phyloP scores from a whole-genome alignment of 2,113 vertebrate species.

The Anarrhichthys ocellatus region DNA sequence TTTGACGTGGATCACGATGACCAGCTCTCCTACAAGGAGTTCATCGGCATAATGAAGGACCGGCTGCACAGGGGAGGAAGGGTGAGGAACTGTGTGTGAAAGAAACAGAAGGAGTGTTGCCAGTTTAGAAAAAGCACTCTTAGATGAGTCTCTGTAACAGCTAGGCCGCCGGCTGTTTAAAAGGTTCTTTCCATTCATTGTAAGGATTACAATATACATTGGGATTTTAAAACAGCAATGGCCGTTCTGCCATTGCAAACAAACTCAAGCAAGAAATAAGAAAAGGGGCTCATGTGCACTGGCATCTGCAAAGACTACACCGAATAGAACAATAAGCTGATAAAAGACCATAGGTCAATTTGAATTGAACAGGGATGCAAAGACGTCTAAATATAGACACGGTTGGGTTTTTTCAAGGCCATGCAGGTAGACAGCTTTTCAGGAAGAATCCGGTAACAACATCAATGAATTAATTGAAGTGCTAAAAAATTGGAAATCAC shows the following conservation, averaged over 20 bases:
- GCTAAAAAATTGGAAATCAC: conserved; percentile 28
- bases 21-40: conserved; percentile 98
- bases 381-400: background rate
- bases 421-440: background rate
- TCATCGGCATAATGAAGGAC: conserved; percentile 99
- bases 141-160: background rate
- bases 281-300: background rate
- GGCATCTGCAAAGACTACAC: background rate
- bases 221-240: background rate
- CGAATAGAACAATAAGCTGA: background rate
- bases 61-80: conserved; percentile 93
- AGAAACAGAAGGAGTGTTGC: background rate
- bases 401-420: background rate
- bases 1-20: conserved; percentile 98
- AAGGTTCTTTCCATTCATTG: background rate
- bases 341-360: background rate
- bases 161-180: background rate
- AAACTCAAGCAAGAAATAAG: background rate
- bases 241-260: background rate
- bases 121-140: background rate
- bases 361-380: background rate
- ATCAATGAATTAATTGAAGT: conserved; percentile 1
- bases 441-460: conserved; percentile 3
- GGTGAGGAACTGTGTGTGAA: conserved; percentile 81
- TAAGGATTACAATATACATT: background rate